Base-by-base conservation (phyloP, 1,140 invertebrate species). In the Propsilocerus akamusi region DNA sequence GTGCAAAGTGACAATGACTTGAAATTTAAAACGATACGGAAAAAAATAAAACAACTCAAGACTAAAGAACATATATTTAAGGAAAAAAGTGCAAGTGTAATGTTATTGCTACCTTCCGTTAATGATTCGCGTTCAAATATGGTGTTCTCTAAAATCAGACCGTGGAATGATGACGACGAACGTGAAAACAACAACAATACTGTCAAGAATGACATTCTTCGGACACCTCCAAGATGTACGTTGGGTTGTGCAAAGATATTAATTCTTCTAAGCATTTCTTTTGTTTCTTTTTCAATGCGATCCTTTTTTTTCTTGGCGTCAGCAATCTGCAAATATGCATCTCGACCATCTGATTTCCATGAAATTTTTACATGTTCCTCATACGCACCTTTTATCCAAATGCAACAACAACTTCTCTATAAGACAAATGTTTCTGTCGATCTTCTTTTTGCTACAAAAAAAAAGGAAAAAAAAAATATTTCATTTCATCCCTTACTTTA, bases 311-410 rank as follows among this genome's bases (percentile, higher is more conserved):
- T n/a, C 5, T 41, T 41, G 34, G 34, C 34, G 34, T 41, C 34
- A 41, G 34, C 34, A 41, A 41, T 41, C 34, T 41, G 14, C 34
- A 41, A 41, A 41, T 41, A 41, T 41, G 34, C 34, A 41, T 41
- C 34, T 14, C n/a, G n/a, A n/a, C 17, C 34, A 41, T 41, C 34
- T 41, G 34, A 41, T 41, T 41, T 41, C 34, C 34, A 41, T 41
- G 34, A 41, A 41, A 41, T 41, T 17, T 41, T 17, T 17, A n/a
- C n/a, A n/a, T n/a, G n/a, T n/a, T n/a, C n/a, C n/a, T n/a, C n/a
- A n/a, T n/a, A n/a, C n/a, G n/a, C 11, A 37, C 11, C 14, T 37
- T 37, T 37, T 37, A 14, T 37, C 14, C 22, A 20, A 17, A 14
- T 17, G n/a, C n/a, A n/a, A n/a, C n/a, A n/a, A n/a, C n/a, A n/a